Percentiles rank a stretch among this genome's conserved stretches.
Evolutionary conservation across 2,888 invertebrate species (phyloP).

Genomic region (Lasioglossum oenotherae): DNA sequence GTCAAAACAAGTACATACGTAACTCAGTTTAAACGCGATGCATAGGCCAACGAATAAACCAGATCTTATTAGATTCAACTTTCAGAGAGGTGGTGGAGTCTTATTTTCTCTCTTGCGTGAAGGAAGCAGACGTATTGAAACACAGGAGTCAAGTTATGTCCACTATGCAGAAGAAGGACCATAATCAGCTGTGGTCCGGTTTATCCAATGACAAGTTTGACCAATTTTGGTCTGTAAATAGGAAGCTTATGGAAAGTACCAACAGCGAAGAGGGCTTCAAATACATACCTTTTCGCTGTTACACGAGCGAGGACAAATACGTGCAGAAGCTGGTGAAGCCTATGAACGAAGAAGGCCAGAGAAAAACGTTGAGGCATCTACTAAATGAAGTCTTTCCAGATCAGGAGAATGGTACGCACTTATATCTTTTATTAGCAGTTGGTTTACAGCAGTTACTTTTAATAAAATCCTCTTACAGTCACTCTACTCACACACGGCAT

Average conservation of each 20-base stretch:
- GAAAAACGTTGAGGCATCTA: slow-evolving; percentile 90
- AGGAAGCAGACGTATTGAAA: slow-evolving; percentile 99
- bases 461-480: slow-evolving; percentile 84
- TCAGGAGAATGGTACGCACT: slow-evolving; percentile 82
- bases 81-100: slow-evolving; percentile 95
- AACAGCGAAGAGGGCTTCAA: slow-evolving; percentile 93
- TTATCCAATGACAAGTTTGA: slow-evolving; percentile 98
- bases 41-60: neutral
- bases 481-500: slow-evolving; percentile 95
- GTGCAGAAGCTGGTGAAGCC: slow-evolving; percentile 92
- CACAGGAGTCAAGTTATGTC: slow-evolving; percentile 96
- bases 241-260: slow-evolving; percentile 95
- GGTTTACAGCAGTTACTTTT: neutral
- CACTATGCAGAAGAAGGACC: slow-evolving; percentile 98
- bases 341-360: slow-evolving; percentile 90
- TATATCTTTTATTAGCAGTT: neutral
- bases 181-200: slow-evolving; percentile 97
- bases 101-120: slow-evolving; percentile 97
- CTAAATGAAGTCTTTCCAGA: slow-evolving; percentile 89
- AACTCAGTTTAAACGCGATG: neutral
- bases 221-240: slow-evolving; percentile 99
- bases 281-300: slow-evolving; percentile 95
- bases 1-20: slow-evolving; percentile 90
- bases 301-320: slow-evolving; percentile 88
- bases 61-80: slow-evolving; percentile 44